Conservation (phyloP, 2,888 invertebrate species). For the Caenorhabditis panamensis region DNA sequence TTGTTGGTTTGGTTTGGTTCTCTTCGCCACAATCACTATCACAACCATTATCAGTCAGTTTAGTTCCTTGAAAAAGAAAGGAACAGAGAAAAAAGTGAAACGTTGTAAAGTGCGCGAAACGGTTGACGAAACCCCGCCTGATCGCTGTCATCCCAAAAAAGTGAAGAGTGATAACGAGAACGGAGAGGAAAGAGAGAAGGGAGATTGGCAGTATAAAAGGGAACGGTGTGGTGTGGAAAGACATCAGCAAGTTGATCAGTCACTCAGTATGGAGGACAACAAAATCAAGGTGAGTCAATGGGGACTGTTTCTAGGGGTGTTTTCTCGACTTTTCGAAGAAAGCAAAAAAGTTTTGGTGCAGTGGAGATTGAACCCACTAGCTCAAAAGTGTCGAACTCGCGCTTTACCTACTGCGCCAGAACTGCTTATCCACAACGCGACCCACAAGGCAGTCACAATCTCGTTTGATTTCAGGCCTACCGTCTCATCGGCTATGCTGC, state of each 20-base stretch:
- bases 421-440: too few relatives aligned
- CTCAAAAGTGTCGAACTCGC: too few relatives aligned
- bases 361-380: too few relatives aligned
- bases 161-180: background rate
- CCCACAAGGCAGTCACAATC: too few relatives aligned
- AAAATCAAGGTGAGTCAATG: constrained; percentile 61
- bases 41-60: too few relatives aligned
- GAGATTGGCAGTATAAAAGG: constrained; percentile 43
- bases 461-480: constrained; percentile 54
- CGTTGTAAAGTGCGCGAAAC: constrained; percentile 32
- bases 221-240: constrained; percentile 1
- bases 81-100: constrained; percentile 14
- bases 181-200: constrained; percentile 14
- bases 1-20: constrained; percentile 6
- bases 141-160: background rate
- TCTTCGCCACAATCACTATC: constrained; percentile 18
- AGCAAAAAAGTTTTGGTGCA: background rate
- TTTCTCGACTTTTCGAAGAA: too few relatives aligned
- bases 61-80: constrained; percentile 35
- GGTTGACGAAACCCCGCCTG: too few relatives aligned
- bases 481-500: constrained; percentile 66
- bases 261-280: constrained; percentile 60
- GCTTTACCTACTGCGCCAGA: too few relatives aligned
- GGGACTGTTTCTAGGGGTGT: background rate
- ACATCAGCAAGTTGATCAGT: constrained; percentile 44